Base-by-base conservation (phyloP, 2,113 vertebrate species). In the Pangasianodon gigas region DNA sequence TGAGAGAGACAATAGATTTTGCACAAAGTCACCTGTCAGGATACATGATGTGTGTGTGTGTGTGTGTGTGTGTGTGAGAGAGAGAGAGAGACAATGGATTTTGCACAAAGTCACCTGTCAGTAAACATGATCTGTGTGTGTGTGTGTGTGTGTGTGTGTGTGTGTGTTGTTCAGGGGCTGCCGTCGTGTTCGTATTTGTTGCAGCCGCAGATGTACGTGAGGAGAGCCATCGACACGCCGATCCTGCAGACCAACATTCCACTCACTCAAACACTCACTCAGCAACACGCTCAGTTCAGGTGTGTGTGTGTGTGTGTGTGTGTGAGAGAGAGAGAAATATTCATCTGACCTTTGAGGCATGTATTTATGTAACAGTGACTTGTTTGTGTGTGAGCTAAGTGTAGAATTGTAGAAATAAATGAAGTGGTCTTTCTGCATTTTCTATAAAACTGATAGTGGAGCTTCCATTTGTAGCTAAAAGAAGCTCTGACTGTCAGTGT, bases 151-250 rank as follows among this genome's bases (percentile, higher is more conserved):
- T 51, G 6, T 37, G 29, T 32, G 6, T 21, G 29, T 77, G 37
- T 77, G 37, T 46, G 6, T 37, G 29, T 51, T 65, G 6, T 75
- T 90, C 89, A 99, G 98, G 98, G 97, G 7, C 97, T 99, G 93
- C 95, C 96, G 0, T 96, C 96, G 46, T 99, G 98, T 93, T 95
- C 95, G 67, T 99, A 98, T 93, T 90, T 96, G 91, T 98, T 99
- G 94, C 97, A 99, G 94, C 97, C 98, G 13, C 98, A 98, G 92
- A 95, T 99, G 89, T 97, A 97, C 92, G 94, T 98, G 26, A 95
- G 96, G 89, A 96, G 97, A 89, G 95, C 95, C 0, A 92, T 96
- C 1, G 96, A 97, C 86, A 94, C 96, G 37, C 96, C 97, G 2
- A 89, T 97, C 80, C 94, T 99, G 91, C 95, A 97, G 90, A 95